These are phyloP conservation scores for Chironomus riparius DNA, from an alignment of 2,888 invertebrate genomes.

Conservation along the genomic window DNA sequence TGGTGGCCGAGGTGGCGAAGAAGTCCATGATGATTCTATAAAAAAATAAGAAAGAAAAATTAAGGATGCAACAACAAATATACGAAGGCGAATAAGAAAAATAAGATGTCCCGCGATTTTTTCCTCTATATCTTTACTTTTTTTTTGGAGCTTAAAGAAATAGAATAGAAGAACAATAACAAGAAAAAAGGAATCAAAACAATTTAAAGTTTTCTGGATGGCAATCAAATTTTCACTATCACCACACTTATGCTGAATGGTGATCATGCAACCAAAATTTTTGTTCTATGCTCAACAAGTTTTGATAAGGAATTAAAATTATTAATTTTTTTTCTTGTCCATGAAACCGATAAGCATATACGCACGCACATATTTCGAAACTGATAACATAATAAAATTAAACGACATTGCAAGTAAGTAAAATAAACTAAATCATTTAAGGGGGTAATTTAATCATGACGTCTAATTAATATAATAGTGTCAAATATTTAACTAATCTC, in stretches of 20 bases:
- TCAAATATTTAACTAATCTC: too few species aligned
- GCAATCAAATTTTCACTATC: background rate
- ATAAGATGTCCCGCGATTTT: too few species aligned
- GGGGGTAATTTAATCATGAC: too few species aligned
- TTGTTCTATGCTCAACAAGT: background rate
- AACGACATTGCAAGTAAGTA: background rate
- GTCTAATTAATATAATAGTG: too few species aligned
- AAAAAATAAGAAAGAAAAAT: conserved; percentile 35
- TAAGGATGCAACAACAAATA: conserved; percentile 5
- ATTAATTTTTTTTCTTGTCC: background rate
- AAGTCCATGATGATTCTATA: conserved; percentile 46
- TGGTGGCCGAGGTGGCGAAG: conserved; percentile 46
- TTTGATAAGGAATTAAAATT: background rate
- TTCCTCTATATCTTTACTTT: too few species aligned
- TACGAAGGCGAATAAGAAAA: background rate
- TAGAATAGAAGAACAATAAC: background rate
- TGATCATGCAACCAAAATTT: background rate
- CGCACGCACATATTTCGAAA: background rate
- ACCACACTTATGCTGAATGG: too few species aligned
- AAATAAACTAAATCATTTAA: background rate
- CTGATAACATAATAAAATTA: background rate
- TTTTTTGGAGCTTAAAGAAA: background rate
- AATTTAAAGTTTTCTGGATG: background rate
- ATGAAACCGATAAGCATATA: background rate
- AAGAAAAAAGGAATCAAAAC: background rate